Evolutionary conservation across 2,888 invertebrate genomes (phyloP).

Genomic region (Tenodera sinensis): DNA sequence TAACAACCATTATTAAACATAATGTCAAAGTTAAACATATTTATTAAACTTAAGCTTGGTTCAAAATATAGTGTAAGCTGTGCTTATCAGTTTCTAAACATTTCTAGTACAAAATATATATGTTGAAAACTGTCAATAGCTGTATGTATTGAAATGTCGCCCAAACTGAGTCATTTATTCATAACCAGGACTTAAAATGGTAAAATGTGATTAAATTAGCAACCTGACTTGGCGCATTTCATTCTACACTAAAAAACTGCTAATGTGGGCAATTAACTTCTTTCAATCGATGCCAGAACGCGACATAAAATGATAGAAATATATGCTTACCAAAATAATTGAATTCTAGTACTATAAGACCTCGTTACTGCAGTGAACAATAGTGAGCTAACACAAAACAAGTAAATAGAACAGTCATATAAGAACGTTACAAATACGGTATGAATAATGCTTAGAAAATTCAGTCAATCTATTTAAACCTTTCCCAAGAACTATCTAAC

Average conservation of each 20-base stretch:
- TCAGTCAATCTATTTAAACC: background rate
- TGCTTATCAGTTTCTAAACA: background rate
- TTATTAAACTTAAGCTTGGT: too few species aligned
- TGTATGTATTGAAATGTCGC: background rate
- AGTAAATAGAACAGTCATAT: background rate
- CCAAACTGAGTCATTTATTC: too few species aligned
- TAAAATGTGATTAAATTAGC: background rate
- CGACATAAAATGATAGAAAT: background rate
- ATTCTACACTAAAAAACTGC: background rate
- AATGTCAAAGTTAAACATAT: too few species aligned
- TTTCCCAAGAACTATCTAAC: background rate
- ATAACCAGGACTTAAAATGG: background rate
- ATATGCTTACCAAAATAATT: background rate
- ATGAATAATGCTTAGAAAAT: background rate
- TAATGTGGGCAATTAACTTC: background rate
- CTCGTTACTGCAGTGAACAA: background rate
- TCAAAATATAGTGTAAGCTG: background rate
- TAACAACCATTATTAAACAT: too few species aligned
- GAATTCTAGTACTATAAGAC: background rate
- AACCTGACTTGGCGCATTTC: background rate
- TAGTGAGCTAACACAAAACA: background rate
- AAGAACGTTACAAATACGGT: background rate
- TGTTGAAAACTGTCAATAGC: background rate
- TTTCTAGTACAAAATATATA: background rate
- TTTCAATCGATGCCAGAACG: background rate